Base-by-base conservation (phyloP, 1,140 invertebrate species). In the Metaphire vulgaris region DNA sequence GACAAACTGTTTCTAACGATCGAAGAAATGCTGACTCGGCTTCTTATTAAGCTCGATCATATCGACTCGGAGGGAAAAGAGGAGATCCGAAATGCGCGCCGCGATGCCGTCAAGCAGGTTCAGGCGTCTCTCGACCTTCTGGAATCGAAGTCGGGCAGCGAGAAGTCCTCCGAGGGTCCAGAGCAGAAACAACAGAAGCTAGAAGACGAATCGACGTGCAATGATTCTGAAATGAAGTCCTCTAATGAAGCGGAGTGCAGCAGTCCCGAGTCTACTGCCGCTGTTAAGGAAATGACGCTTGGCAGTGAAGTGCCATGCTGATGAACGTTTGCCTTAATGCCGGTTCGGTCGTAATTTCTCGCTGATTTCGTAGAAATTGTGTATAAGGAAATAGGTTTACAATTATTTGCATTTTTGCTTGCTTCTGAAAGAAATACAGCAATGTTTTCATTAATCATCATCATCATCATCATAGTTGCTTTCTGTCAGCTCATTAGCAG, bases 1-100 rank as follows among this genome's bases (percentile, higher is more conserved):
- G 92, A 95, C 81, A 96, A 96, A 84, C 89, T 92, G 74, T 97
- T 95, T 81, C 88, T 93, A 33, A 95, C 91, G 83, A 85, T 97
- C 66, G 95, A 97, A 84, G 95, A 98, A 86, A 97, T 97, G 94
- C 86, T 98, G 21, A 97, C 95, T 0, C 89, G 95, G 66, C 93
- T 94, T 83, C 88, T 97, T 76, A 90, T 97, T 1, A 94, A 95
- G 84, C 85, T 97, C 76, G 96, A 98, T 83, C 91, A 92, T 79
- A 92, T 98, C 74, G 93, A 96, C 82, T 93, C 93, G 0, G 93
- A 95, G 77, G 94, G 94, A 0, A 91, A 93, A 81, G 93, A 96
- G 32, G 91, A 93, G 81, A 92, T 98, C 34, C 88, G 95, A 79
- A 89, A 90, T 75, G 92, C 92, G 0, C 88, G 95, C 28, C 94